Evolutionary conservation across 37 sponge, comb jelly and placozoan species (phyloP).

Genomic region (Halichondria panicea): DNA sequence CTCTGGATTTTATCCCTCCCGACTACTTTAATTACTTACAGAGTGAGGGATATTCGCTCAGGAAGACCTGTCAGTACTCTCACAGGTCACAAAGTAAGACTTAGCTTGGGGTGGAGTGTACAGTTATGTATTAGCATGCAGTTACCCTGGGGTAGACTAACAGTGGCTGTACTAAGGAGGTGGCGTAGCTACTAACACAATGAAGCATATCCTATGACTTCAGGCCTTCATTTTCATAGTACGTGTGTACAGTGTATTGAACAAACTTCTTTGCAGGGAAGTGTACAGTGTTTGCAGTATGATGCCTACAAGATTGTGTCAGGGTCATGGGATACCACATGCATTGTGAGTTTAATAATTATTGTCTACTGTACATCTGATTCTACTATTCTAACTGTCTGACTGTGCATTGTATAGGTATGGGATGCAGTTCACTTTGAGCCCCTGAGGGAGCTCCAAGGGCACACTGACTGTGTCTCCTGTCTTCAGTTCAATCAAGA

Average conservation of each 20-base stretch:
- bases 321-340: constrained; percentile 85
- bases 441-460: constrained; percentile 31
- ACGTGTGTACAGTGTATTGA: not conserved
- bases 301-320: constrained; percentile 72
- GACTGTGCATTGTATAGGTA: constrained; percentile 38
- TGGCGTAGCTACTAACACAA: not conserved
- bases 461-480: constrained; percentile 75
- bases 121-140: too few species aligned
- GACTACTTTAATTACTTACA: not conserved
- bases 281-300: constrained; percentile 83
- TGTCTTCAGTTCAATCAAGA: constrained; percentile 60
- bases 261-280: constrained; percentile 72
- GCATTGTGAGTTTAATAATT: constrained; percentile 47
- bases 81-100: constrained; percentile 61
- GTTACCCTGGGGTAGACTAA: too few species aligned
- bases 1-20: not conserved
- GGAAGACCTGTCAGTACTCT: constrained; percentile 52
- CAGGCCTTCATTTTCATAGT: not conserved
- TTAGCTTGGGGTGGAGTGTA: not conserved
- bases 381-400: too few species aligned
- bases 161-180: not conserved
- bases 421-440: constrained; percentile 74
- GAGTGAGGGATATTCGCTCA: constrained; percentile 68
- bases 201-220: not conserved
- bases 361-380: not conserved